Conservation (phyloP, 2,113 vertebrate genomes). For the Pholis gunnellus region DNA sequence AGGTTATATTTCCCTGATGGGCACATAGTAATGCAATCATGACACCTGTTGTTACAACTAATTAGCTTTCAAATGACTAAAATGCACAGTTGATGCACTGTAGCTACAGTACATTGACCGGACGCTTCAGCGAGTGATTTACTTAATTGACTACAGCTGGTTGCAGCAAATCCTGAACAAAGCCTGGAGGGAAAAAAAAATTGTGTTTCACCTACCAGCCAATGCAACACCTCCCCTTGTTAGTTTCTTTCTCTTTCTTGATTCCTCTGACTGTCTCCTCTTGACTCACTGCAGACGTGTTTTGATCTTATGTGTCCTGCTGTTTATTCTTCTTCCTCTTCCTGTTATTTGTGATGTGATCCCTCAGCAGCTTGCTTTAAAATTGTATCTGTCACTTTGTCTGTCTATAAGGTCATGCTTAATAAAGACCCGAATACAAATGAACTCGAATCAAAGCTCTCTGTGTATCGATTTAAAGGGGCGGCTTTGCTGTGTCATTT, state of each 20-base stretch:
- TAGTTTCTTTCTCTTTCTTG: constrained; percentile 41
- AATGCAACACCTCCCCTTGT: constrained; percentile 20
- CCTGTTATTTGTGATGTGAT: constrained; percentile 41
- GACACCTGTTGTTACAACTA: constrained; percentile 4
- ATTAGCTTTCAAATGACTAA: constrained; percentile 41
- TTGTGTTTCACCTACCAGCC: constrained; percentile 26
- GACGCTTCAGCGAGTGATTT: constrained; percentile 24
- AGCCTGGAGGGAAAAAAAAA: background rate
- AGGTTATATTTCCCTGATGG: constrained; percentile 14
- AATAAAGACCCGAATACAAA: constrained; percentile 67
- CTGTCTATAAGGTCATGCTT: constrained; percentile 42
- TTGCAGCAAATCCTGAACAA: constrained; percentile 30
- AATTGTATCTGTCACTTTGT: constrained; percentile 47
- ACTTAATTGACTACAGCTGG: constrained; percentile 14
- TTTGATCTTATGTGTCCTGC: constrained; percentile 45
- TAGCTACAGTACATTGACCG: constrained; percentile 37
- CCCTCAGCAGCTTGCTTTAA: constrained; percentile 34
- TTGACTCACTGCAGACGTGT: constrained; percentile 42
- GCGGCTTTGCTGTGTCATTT: background rate
- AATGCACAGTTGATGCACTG: constrained; percentile 10
- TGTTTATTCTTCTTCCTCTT: constrained; percentile 41
- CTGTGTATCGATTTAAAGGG: constrained; percentile 15
- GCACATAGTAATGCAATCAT: constrained; percentile 25
- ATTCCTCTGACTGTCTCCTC: constrained; percentile 34
- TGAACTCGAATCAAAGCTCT: constrained; percentile 20